Evolutionary conservation across 2,888 invertebrate species (phyloP).

Genomic region (Spisula subtruncata): DNA sequence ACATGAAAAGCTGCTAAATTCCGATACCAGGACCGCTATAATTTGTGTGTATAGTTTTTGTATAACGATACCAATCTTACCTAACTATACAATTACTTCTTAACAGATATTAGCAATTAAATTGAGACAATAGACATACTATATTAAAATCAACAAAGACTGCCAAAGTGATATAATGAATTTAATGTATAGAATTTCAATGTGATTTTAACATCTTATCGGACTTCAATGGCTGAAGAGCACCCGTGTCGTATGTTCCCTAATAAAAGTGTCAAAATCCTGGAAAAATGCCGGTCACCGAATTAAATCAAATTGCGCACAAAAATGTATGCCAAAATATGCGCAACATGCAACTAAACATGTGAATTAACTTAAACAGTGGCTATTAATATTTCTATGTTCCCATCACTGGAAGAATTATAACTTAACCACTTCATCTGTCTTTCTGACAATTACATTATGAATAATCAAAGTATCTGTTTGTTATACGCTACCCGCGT

Average conservation of each 20-base stretch:
- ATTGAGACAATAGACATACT: background rate
- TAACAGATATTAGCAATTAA: background rate
- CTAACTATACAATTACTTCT: background rate
- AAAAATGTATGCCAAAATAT: no score
- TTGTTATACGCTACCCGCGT: no score
- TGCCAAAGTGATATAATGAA: conserved; percentile 16
- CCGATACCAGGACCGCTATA: background rate
- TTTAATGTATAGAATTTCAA: background rate
- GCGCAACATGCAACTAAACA: no score
- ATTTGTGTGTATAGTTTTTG: background rate
- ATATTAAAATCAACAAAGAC: background rate
- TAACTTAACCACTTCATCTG: no score
- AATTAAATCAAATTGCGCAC: background rate
- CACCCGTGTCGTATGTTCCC: background rate
- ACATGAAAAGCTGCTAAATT: conserved; percentile 24
- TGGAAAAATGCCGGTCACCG: background rate
- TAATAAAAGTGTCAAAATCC: background rate
- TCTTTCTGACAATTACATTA: no score
- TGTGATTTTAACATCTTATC: background rate
- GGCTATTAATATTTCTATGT: no score
- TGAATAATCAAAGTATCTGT: no score
- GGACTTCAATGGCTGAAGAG: background rate
- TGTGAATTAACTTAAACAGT: no score
- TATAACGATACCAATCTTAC: background rate
- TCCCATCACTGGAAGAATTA: no score